A percentile compares a stretch with the other conserved stretches of the same genome.
phyloP scores from a whole-genome alignment of 2,797 vertebrate genomes.

The Sebastes trivittatus region DNA sequence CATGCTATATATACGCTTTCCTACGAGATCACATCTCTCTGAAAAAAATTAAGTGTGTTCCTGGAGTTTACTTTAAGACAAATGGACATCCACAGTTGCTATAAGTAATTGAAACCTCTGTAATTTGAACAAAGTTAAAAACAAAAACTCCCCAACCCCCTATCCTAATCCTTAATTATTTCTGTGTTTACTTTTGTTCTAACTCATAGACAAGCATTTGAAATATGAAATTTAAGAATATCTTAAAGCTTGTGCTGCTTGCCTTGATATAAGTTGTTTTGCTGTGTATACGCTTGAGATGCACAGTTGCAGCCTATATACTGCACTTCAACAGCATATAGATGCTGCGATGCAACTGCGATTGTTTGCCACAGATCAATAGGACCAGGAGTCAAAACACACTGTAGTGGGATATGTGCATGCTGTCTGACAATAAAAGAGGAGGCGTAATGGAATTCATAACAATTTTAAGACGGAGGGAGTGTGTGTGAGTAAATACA shows the following conservation, averaged over 20 bases:
- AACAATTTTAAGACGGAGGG: slow-evolving; percentile 38
- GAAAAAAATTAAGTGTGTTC: background rate
- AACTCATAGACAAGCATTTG: background rate
- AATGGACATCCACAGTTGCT: background rate
- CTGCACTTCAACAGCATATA: background rate
- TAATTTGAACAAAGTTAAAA: background rate
- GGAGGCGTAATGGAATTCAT: slow-evolving; percentile 42
- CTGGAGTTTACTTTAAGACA: background rate
- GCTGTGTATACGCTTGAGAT: background rate
- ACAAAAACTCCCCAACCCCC: background rate
- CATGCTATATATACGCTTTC: too few species aligned
- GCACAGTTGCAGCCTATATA: background rate
- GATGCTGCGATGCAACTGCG: slow-evolving; percentile 9
- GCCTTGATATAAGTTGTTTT: background rate
- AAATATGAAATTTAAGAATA: background rate
- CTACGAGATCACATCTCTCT: too few species aligned
- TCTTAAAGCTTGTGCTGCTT: background rate
- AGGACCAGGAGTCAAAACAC: slow-evolving; percentile 16
- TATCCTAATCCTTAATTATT: background rate
- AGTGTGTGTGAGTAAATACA: slow-evolving; percentile 38
- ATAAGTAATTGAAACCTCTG: background rate
- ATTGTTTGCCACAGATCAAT: slow-evolving; percentile 14
- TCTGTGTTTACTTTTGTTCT: background rate
- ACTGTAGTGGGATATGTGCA: slow-evolving; percentile 21
- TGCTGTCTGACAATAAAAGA: slow-evolving; percentile 23